Evolutionary conservation across 2,888 invertebrate species (phyloP).

Genomic region (Epistrophella euchroma): DNA sequence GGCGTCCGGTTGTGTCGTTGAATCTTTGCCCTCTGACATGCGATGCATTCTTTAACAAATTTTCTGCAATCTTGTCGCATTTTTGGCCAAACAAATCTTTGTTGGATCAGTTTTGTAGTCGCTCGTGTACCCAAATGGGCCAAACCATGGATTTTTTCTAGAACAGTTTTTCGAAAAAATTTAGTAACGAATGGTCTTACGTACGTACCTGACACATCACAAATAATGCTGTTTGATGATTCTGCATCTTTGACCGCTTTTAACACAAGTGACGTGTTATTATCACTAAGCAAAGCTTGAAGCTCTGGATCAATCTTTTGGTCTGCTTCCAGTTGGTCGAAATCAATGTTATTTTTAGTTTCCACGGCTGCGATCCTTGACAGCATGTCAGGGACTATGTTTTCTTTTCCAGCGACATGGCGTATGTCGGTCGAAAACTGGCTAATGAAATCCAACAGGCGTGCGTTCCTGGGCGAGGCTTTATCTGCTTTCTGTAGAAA

Average conservation of each 20-base stretch:
- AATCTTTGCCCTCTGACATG: not conserved
- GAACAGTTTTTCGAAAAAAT: not conserved
- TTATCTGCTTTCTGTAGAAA: constrained; percentile 5
- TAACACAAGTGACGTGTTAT: not conserved
- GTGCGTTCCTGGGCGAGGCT: not conserved
- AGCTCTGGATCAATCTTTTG: not conserved
- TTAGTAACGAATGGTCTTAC: not conserved
- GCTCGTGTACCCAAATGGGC: not conserved
- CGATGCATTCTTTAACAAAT: not conserved
- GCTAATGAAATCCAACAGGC: not conserved
- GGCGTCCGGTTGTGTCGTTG: not conserved
- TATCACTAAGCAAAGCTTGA: no score
- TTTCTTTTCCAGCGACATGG: not conserved
- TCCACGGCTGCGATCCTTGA: not conserved
- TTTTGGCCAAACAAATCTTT: not conserved
- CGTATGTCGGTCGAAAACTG: not conserved
- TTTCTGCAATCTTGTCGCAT: not conserved
- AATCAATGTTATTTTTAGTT: not conserved
- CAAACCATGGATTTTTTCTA: not conserved
- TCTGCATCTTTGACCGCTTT: not conserved
- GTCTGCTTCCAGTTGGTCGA: not conserved
- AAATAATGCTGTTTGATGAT: not conserved
- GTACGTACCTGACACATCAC: not conserved
- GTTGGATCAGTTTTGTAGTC: not conserved
- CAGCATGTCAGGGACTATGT: not conserved